Evolutionary conservation across 2,888 invertebrate species (phyloP).

Genomic region (Spisula subtruncata): DNA sequence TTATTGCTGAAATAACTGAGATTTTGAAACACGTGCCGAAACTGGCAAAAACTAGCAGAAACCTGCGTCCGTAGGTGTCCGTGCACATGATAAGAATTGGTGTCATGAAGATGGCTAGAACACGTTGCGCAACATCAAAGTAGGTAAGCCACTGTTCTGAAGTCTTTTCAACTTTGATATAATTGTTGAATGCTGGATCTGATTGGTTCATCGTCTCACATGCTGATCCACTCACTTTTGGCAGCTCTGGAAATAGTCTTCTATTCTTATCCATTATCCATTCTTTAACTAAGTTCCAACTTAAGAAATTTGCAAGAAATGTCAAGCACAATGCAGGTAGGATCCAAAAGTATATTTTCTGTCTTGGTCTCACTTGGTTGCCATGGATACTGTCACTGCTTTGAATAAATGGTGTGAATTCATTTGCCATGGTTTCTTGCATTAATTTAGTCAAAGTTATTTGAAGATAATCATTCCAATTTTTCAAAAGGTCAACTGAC

Average conservation of each 20-base stretch:
- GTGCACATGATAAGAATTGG: conserved; percentile 44
- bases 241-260: conserved; percentile 25
- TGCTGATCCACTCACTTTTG: background rate
- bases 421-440: conserved; percentile 3
- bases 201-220: conserved; percentile 47
- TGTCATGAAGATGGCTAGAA: conserved; percentile 30
- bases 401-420: background rate
- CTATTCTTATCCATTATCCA: conserved; percentile 49
- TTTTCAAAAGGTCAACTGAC: too few species aligned
- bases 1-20: conserved; percentile 23
- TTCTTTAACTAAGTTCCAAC: conserved; percentile 44
- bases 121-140: conserved; percentile 33
- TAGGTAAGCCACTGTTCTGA: conserved; percentile 47
- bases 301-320: conserved; percentile 4
- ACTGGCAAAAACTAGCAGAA: conserved; percentile 40
- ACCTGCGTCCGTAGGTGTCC: conserved; percentile 53
- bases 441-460: background rate
- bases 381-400: background rate
- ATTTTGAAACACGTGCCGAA: conserved; percentile 19
- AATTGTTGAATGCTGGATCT: conserved; percentile 38
- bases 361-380: background rate
- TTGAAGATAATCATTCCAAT: too few species aligned
- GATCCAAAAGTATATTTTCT: conserved; percentile 10
- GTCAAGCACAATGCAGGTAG: conserved; percentile 22
- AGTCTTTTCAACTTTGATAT: conserved; percentile 48